Conservation (phyloP, 2,888 invertebrate species). For the Hydrotaea cyrtoneurina region DNA sequence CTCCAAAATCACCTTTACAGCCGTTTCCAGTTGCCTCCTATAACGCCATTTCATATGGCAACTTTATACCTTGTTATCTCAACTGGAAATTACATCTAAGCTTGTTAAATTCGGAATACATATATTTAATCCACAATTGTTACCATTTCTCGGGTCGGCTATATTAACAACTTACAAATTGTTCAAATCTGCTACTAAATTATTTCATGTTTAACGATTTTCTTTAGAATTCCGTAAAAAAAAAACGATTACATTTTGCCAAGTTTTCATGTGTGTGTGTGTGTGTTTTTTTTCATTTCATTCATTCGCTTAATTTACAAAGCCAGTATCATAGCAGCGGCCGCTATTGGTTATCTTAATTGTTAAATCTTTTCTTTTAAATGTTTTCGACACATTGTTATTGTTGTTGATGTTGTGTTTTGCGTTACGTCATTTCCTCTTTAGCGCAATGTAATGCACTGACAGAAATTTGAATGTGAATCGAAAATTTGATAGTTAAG, state of each 20-base stretch:
- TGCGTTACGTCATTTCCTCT: conserved; percentile 59
- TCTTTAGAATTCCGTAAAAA: conserved; percentile 1
- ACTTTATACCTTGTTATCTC: no score
- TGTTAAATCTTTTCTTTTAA: conserved; percentile 49
- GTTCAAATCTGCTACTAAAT: neutral
- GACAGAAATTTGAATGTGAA: neutral
- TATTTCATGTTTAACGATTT: neutral
- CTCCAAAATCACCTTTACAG: no score
- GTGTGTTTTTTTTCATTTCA: neutral
- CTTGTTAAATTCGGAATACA: no score
- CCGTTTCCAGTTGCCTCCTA: no score
- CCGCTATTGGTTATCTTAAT: conserved; percentile 39
- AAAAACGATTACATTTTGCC: conserved; percentile 16
- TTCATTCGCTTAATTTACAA: conserved; percentile 25
- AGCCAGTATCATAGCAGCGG: conserved; percentile 3
- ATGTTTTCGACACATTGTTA: conserved; percentile 42
- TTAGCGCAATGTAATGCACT: conserved; percentile 18
- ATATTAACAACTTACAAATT: neutral
- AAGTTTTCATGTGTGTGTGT: conserved; percentile 26
- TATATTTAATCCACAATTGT: no score
- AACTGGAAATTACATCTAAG: no score
- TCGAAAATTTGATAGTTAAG: no score
- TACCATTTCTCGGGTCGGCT: no score
- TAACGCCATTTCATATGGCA: no score
- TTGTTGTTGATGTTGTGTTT: neutral